A percentile compares a stretch with the other conserved stretches of the same genome.
phyloP scores from a whole-genome alignment of 2,113 vertebrate genomes.

The Vidua chalybeata region DNA sequence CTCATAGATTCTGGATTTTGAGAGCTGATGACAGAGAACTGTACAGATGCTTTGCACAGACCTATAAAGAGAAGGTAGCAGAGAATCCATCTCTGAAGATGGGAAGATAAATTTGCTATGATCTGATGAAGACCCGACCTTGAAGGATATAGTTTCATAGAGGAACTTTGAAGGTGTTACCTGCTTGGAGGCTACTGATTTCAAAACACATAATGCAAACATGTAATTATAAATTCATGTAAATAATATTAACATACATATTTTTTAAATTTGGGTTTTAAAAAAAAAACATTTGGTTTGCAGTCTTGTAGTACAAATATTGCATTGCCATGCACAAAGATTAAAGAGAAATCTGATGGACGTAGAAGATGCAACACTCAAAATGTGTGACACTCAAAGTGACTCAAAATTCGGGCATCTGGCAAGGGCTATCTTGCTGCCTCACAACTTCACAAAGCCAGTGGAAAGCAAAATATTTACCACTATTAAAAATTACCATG shows the following conservation, averaged over 20 bases:
- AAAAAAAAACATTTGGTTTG: not conserved
- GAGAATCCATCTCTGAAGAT: not conserved
- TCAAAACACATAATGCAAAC: not conserved
- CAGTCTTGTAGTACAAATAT: not conserved
- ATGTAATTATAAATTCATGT: not conserved
- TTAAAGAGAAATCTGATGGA: not conserved
- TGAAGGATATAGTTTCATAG: not conserved
- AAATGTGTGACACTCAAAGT: no score
- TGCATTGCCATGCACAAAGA: not conserved
- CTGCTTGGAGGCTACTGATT: not conserved
- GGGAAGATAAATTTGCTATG: not conserved
- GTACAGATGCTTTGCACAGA: not conserved
- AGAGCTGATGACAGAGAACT: not conserved
- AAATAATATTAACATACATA: not conserved
- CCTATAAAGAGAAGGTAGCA: not conserved
- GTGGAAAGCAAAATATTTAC: not conserved
- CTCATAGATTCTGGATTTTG: not conserved
- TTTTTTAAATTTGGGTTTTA: not conserved
- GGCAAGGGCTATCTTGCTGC: not conserved
- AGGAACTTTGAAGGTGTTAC: not conserved
- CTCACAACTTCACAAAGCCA: not conserved
- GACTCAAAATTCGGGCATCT: not conserved
- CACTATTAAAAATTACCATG: not conserved
- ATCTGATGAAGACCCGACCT: not conserved
- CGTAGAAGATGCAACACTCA: not conserved